A percentile compares a stretch with the other conserved stretches of the same genome.
phyloP scores from a whole-genome alignment of 2,113 vertebrate species.

The Xenopus laevis region DNA sequence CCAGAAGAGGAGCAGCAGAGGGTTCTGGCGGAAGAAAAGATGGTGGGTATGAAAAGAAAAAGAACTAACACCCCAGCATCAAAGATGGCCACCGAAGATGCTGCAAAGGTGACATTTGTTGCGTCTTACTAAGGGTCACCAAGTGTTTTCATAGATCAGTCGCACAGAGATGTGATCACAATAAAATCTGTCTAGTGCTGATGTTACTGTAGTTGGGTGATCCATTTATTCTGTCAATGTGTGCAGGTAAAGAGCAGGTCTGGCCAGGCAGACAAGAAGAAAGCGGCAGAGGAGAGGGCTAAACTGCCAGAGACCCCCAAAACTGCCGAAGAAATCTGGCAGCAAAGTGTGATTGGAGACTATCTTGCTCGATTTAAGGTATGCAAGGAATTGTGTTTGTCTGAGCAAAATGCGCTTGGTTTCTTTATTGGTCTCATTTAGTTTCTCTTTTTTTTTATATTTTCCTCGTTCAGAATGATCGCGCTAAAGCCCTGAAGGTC shows the following conservation, averaged over 20 bases:
- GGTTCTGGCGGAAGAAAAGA: conserved; percentile 91
- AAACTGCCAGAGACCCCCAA: conserved; percentile 93
- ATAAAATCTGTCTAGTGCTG: too few relatives aligned
- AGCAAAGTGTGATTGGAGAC: conserved; percentile 95
- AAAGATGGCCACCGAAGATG: conserved; percentile 71
- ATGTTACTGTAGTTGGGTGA: too few relatives aligned
- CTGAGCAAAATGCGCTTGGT: too few relatives aligned
- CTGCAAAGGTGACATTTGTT: conserved; percentile 70
- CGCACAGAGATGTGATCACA: too few relatives aligned
- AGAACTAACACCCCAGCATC: conserved; percentile 70
- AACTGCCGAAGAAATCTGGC: conserved; percentile 95
- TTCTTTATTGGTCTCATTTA: too few relatives aligned
- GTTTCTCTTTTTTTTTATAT: rapidly evolving
- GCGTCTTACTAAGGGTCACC: too few relatives aligned
- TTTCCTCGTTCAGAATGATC: conserved; percentile 72
- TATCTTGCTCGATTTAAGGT: conserved; percentile 97
- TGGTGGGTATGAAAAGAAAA: conserved; percentile 73
- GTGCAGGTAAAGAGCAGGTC: conserved; percentile 89
- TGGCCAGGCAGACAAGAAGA: conserved; percentile 85
- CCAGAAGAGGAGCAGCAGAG: conserved; percentile 91
- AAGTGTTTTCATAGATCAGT: too few relatives aligned
- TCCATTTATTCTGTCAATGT: too few relatives aligned
- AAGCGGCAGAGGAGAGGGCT: conserved; percentile 69
- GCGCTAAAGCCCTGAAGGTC: conserved; percentile 86
- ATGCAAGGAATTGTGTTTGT: background rate